phyloP scores from a whole-genome alignment of 37 sponge, comb jelly and placozoan genomes.

The Ephydatia muelleri region DNA sequence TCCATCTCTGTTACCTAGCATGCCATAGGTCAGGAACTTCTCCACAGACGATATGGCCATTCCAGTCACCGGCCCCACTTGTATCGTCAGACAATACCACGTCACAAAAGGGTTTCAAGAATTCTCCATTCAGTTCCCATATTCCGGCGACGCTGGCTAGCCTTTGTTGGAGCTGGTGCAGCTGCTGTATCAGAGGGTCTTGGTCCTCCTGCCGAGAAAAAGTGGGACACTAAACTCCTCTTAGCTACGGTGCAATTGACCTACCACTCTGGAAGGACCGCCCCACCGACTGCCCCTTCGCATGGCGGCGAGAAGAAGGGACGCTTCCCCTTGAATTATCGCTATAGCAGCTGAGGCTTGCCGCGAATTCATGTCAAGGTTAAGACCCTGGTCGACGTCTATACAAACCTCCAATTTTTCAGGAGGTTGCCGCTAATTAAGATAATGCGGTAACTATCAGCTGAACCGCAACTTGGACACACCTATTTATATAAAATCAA shows the following conservation, averaged over 20 bases:
- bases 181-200: conserved; percentile 59
- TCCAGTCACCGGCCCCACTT: conserved; percentile 91
- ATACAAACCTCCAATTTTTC: no score
- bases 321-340: conserved; percentile 82
- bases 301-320: conserved; percentile 71
- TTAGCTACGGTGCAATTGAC: background rate
- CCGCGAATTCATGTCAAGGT: no score
- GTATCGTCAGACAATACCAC: conserved; percentile 88
- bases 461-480: no score
- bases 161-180: conserved; percentile 30
- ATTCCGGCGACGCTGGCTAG: conserved; percentile 7
- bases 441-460: no score
- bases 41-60: conserved; percentile 89
- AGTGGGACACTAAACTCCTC: conserved; percentile 2
- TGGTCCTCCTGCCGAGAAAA: conserved; percentile 48
- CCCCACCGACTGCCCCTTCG: conserved; percentile 57
- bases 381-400: no score
- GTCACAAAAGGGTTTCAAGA: conserved; percentile 78
- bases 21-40: conserved; percentile 87
- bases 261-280: conserved; percentile 23
- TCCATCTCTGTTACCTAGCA: conserved; percentile 54
- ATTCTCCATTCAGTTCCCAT: conserved; percentile 15
- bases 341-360: no score
- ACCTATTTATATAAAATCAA: no score
- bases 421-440: no score